Evolutionary conservation across 1,140 invertebrate species (phyloP).

Genomic region (Manduca sexta): DNA sequence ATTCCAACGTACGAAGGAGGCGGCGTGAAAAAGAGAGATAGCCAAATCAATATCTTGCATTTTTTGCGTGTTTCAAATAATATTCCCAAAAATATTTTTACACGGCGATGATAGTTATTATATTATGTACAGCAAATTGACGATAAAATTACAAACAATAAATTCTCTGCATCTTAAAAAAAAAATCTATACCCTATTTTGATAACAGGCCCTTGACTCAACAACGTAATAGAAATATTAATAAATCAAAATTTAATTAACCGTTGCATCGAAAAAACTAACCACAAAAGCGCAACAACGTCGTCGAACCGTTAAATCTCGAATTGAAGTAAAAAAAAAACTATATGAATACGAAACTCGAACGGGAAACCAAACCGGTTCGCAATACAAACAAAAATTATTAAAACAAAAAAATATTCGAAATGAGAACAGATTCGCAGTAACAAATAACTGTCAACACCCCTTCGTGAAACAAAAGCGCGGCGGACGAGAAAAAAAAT

Average conservation of each 20-base stretch:
- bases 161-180: too few species aligned
- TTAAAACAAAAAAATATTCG: conserved; percentile 57
- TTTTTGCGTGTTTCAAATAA: background rate
- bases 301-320: conserved; percentile 65
- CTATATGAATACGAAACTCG: conserved; percentile 53
- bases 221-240: conserved; percentile 40
- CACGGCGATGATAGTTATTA: too few species aligned
- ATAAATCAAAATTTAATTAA: conserved; percentile 70
- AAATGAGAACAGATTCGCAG: conserved; percentile 56
- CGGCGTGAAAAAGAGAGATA: conserved; percentile 48
- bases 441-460: conserved; percentile 73
- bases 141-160: too few species aligned
- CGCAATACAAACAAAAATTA: conserved; percentile 50
- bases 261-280: conserved; percentile 47
- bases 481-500: conserved; percentile 38
- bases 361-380: conserved; percentile 63
- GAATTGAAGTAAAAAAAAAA: conserved; percentile 37
- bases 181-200: conserved; percentile 25
- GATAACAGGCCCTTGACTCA: conserved; percentile 41
- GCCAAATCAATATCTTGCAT: conserved; percentile 6
- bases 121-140: too few species aligned
- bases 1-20: conserved; percentile 27
- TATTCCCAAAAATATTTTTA: background rate
- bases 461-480: conserved; percentile 68
- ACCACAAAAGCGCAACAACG: conserved; percentile 60